A percentile compares a stretch with the other conserved stretches of the same genome.
These are phyloP conservation scores for Drosophila parabipectinata DNA, from an alignment of 1,140 invertebrate species.

Conservation along the genomic window DNA sequence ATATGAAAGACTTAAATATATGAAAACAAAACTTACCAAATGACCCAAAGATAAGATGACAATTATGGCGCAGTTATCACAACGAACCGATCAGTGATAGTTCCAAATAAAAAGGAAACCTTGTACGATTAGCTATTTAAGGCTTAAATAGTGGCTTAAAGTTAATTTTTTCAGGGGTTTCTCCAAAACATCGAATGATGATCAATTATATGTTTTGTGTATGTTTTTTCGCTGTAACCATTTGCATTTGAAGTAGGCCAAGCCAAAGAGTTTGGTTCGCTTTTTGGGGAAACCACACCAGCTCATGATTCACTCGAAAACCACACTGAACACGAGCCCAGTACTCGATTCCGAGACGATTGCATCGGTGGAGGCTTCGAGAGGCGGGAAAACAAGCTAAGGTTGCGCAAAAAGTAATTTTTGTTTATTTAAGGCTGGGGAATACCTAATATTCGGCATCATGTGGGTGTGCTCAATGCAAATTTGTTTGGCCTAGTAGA, in stretches of 20 bases:
- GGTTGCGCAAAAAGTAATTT: slow-evolving; percentile 61
- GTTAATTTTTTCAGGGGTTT: slow-evolving; percentile 35
- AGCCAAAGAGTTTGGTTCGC: slow-evolving; percentile 20
- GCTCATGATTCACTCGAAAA: slow-evolving; percentile 55
- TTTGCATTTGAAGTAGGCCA: slow-evolving; percentile 73
- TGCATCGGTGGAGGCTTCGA: slow-evolving; percentile 26
- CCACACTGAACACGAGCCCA: slow-evolving; percentile 24
- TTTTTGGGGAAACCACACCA: slow-evolving; percentile 68
- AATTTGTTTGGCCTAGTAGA: slow-evolving; percentile 10
- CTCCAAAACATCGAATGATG: slow-evolving; percentile 8
- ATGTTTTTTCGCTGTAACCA: slow-evolving; percentile 26
- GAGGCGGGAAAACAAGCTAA: slow-evolving; percentile 45
- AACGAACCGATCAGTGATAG: background rate
- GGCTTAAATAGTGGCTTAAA: slow-evolving; percentile 14
- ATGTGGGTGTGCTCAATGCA: slow-evolving; percentile 56
- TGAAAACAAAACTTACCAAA: slow-evolving; percentile 19
- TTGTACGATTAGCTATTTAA: slow-evolving; percentile 27
- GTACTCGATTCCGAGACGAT: slow-evolving; percentile 27
- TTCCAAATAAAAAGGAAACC: slow-evolving; percentile 6
- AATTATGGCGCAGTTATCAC: slow-evolving; percentile 1
- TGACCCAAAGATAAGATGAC: slow-evolving; percentile 28
- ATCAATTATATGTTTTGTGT: slow-evolving; percentile 24
- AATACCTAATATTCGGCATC: slow-evolving; percentile 50
- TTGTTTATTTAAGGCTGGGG: slow-evolving; percentile 31
- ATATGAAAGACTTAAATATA: slow-evolving; percentile 16